Evolutionary conservation across 2,797 vertebrate species (phyloP), one percentile per base, ranked within the genome.

Genomic region (Tachyglossus aculeatus): DNA sequence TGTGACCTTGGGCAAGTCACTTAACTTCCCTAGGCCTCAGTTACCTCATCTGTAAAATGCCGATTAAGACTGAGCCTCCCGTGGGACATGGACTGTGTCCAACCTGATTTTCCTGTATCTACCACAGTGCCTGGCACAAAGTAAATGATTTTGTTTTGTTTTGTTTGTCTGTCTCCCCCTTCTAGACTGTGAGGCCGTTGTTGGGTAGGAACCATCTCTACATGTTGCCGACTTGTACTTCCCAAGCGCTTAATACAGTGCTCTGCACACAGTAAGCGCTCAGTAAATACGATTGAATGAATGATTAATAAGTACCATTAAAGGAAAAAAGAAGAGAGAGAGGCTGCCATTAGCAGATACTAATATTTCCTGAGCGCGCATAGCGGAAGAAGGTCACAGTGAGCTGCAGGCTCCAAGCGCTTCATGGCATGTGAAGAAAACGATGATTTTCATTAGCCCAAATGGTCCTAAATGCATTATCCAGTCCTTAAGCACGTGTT

Each of bases 401-500:
- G 65, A 65, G 14, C 55, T 51, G 53, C 36, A 70, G 61, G 39
- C 66, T 36, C 37, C 68, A 43, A 48, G 36, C 9, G 39, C 19
- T 76, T 71, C 55, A 14, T 56, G 55, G 52, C 47, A 73, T 51
- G 12, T 48, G 54, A 62, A 75, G 36, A 52, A 71, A 81, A 81
- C 52, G 33, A 61, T 44, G 27, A 52, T 68, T 19, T 63, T 75
- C 58, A 59, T 77, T 61, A 81, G 67, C 65, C n/a, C 51, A 71
- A 65, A 43, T 57, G 32, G 60, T 52, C 59, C 61, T 61, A 52
- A 80, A 58, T 57, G n/a, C 31, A 31, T 29, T 24, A 53, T 67
- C 63, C 39, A 70, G 29, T 53, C 48, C 57, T 79, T 78, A 64
- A 74, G 45, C 32, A 82, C 48, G 67, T 24, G 22, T 59, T 82